Conservation (phyloP, 2,113 vertebrate genomes). For the Silurus asotus region DNA sequence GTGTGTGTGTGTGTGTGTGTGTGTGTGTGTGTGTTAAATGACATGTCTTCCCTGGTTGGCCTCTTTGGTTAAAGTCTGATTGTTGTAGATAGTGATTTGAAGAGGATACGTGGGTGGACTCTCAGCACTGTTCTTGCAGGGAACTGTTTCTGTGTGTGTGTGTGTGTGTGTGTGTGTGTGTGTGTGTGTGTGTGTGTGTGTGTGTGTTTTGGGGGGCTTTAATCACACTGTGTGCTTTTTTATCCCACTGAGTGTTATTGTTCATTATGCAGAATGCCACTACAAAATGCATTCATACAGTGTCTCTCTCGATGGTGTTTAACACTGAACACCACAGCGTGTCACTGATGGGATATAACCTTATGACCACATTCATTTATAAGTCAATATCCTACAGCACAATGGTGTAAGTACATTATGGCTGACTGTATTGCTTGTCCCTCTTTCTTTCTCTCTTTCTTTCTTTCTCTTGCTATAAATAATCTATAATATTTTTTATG, state of each 20-base stretch:
- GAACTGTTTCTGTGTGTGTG: conserved; percentile 27
- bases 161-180: conserved; percentile 18
- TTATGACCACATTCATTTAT: conserved; percentile 49
- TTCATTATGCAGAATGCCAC: conserved; percentile 29
- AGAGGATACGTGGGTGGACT: conserved; percentile 39
- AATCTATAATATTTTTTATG: background rate
- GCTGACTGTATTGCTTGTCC: background rate
- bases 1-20: too few relatives aligned
- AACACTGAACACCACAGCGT: conserved; percentile 14
- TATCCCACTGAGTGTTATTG: conserved; percentile 31
- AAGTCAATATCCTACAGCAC: conserved; percentile 27
- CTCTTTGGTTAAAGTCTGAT: conserved; percentile 27
- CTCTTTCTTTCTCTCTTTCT: background rate
- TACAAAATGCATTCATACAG: background rate
- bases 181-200: conserved; percentile 5
- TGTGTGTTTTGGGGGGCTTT: background rate
- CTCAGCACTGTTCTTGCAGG: conserved; percentile 25
- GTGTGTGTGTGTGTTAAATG: conserved; percentile 4
- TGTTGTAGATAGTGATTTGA: conserved; percentile 29
- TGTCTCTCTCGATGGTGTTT: background rate
- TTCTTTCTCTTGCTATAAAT: background rate
- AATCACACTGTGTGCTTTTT: conserved; percentile 33
- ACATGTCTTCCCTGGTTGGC: conserved; percentile 6
- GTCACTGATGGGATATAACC: conserved; percentile 42
- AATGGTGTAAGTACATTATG: conserved; percentile 41